phyloP scores from a whole-genome alignment of 2,797 vertebrate genomes.

The Carcharodon carcharias region DNA sequence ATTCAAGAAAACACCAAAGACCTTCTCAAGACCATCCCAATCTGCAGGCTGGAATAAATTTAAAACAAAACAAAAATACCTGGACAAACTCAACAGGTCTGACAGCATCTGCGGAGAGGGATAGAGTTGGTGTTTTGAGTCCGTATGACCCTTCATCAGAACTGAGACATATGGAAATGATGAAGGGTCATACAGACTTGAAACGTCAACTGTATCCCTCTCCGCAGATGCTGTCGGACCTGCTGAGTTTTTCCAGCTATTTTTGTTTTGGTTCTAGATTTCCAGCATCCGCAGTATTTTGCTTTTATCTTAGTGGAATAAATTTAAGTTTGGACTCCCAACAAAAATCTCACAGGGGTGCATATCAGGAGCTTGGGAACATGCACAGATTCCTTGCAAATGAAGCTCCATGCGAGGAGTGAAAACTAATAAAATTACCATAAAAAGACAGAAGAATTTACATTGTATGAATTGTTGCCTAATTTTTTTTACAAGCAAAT shows the following conservation, averaged over 20 bases:
- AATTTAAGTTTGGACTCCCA: neutral
- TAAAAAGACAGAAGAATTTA: neutral
- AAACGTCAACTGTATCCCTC: too few species aligned
- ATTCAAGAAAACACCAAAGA: neutral
- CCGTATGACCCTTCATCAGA: too few species aligned
- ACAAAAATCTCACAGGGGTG: neutral
- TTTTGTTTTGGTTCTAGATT: too few species aligned
- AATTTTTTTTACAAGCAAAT: neutral
- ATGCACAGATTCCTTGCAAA: neutral
- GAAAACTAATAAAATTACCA: neutral
- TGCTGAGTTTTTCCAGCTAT: too few species aligned
- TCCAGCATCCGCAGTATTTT: too few species aligned
- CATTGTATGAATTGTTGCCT: neutral
- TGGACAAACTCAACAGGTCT: too few species aligned
- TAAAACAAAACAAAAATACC: neutral
- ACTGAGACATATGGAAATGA: too few species aligned
- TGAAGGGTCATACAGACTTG: too few species aligned
- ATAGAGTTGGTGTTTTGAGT: too few species aligned
- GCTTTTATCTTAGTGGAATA: neutral
- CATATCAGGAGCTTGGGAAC: neutral
- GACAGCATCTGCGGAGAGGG: too few species aligned
- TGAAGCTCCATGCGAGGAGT: neutral
- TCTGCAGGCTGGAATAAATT: neutral
- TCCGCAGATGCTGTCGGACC: too few species aligned
- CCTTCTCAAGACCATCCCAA: neutral